Percentiles rank a stretch among this genome's conserved stretches.
phyloP scores from a whole-genome alignment of 23 tunicate species.

The Ciona savignyi region DNA sequence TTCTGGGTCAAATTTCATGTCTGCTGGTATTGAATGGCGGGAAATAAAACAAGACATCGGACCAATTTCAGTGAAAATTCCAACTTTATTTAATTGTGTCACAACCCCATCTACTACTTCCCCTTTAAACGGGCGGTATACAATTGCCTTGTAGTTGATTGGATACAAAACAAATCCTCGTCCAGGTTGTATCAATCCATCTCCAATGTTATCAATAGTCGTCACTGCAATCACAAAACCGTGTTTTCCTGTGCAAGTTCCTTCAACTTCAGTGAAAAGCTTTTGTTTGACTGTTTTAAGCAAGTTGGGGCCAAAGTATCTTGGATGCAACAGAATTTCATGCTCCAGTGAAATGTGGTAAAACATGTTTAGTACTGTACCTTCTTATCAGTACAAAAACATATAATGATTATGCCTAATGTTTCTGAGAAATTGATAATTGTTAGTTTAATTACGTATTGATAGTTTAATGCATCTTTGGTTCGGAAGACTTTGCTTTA shows the following conservation, averaged over 20 bases:
- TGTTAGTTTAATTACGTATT: no score
- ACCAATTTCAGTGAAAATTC: slow-evolving; percentile 41
- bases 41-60: slow-evolving; percentile 58
- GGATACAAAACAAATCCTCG: slow-evolving; percentile 59
- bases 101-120: slow-evolving; percentile 54
- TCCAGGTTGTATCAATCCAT: slow-evolving; percentile 53
- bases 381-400: no score
- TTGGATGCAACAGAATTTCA: no score
- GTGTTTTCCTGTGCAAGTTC: no score
- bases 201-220: slow-evolving; percentile 25
- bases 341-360: no score
- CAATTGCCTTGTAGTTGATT: slow-evolving; percentile 48
- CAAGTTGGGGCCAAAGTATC: slow-evolving; percentile 49
- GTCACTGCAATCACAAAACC: no score
- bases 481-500: no score
- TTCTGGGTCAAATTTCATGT: slow-evolving; percentile 52
- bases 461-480: no score
- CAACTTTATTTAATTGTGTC: slow-evolving; percentile 50
- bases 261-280: no score
- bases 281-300: slow-evolving; percentile 38
- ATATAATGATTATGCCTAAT: no score
- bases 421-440: no score
- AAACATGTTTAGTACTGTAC: slow-evolving; percentile 34
- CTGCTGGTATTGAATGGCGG: no score
- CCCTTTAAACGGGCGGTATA: slow-evolving; percentile 54